These are phyloP conservation scores for Heliconius hewitsoni DNA, from an alignment of 1,140 invertebrate species.

Conservation along the genomic window DNA sequence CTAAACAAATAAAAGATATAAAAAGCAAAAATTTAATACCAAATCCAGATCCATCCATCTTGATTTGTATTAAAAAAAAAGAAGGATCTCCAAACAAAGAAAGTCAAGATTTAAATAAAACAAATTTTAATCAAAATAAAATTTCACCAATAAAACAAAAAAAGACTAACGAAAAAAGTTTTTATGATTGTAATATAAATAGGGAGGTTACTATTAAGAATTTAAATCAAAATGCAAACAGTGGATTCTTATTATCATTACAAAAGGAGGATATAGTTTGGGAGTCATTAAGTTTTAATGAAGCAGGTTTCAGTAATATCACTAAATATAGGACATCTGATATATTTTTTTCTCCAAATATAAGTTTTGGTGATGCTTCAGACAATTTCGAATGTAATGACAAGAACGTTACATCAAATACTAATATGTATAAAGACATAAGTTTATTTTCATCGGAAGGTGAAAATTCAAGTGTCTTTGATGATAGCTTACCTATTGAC, in stretches of 20 bases:
- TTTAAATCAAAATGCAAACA: neutral
- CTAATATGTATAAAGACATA: conserved; percentile 51
- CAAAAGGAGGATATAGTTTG: conserved; percentile 51
- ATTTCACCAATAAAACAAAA: neutral
- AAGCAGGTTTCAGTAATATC: conserved; percentile 55
- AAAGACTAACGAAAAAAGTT: neutral
- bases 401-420: neutral
- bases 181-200: neutral
- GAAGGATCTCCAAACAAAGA: neutral
- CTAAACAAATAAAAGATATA: neutral
- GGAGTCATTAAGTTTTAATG: conserved; percentile 66
- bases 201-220: neutral
- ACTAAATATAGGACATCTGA: conserved; percentile 49
- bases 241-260: neutral
- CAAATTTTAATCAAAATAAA: neutral
- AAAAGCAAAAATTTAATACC: neutral
- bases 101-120: neutral
- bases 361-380: conserved; percentile 62
- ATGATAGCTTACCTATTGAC: conserved; percentile 75
- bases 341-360: conserved; percentile 61
- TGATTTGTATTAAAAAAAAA: neutral
- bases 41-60: neutral
- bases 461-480: conserved; percentile 78
- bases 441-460: conserved; percentile 72
- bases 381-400: conserved; percentile 39